Evolutionary conservation across 2,113 vertebrate genomes (phyloP), one percentile per base, ranked within the genome.

Genomic region (Xiphorhynchus elegans): DNA sequence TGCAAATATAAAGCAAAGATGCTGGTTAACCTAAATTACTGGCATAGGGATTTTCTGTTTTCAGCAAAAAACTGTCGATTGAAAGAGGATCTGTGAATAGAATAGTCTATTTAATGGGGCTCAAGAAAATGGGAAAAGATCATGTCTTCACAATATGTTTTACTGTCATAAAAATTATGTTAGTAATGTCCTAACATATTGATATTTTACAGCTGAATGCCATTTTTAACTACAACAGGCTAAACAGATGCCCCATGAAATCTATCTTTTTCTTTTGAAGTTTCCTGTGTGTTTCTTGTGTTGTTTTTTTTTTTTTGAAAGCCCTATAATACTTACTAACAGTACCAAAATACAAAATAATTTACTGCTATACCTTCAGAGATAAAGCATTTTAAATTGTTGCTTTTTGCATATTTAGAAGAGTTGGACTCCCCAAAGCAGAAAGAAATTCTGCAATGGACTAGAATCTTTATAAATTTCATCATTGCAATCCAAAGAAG

Each of bases 161-260:
- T 46, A 93, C 55, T 87, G 33, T 89, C 93, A 96, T 91, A 96
- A 85, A 96, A 97, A 96, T 93, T 95, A 88, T 84, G 93, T 89
- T 95, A 96, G 69, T 93, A 95, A 94, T 95, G 67, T 91, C 81
- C 78, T 97, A 82, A 95, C 92, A 92, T 91, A 95, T 84, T 93
- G 93, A 90, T 94, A 47, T 94, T 97, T 97, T 94, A 97, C 73
- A 96, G 91, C 39, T 87, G 76, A 97, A 93, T 86, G 80, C 58
- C 55, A 55, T 77, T 97, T 96, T 96, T 94, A 94, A 86, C 64
- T 80, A 93, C 40, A 96, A 56, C 42, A 58, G 35, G 55, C 33
- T 82, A 97, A 97, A 52, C 89, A 97, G 84, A 97, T 96, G 93
- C 60, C 69, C 66, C 2, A 0, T 96, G 73, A 97, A 96, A 80